Evolutionary conservation across 1,140 invertebrate genomes (phyloP), one percentile per base, ranked within the genome.

Genomic region (Hylyphantes graminicola): DNA sequence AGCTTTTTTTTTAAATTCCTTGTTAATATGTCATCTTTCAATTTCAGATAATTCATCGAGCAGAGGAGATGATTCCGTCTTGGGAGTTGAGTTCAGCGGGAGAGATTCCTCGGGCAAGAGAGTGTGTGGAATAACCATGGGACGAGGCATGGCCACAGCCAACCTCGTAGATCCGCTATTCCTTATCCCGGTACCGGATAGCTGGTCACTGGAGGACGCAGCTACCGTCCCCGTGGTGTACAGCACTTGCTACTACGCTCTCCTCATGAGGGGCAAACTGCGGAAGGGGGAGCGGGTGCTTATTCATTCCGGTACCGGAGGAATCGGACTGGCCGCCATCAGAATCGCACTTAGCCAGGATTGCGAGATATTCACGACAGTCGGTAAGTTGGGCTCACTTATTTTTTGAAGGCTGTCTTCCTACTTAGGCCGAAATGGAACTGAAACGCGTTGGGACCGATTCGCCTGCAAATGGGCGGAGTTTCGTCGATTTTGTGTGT

Each of bases 261-360:
- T 92, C 7, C 88, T 94, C 54, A 93, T 97, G 48, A 92, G 97
- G 87, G 97, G 96, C 61, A 90, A 93, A 84, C 93, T 99, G 91
- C 92, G 92, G 87, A 91, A 92, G 73, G 96, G 96, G 3, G 95
- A 98, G 87, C 92, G 92, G 55, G 92, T 99, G 54, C 92, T 99
- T 0, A 95, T 99, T 86, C 97, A 99, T 89, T 96, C 97, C 68
- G 97, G 97, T 85, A 94, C 95, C 86, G 97, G 97, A 86, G 97
- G 97, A 87, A 96, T 98, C n/a, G 97, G 97, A 8, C 96, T 98
- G 91, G 97, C 97, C 7, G 96, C 96, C 85, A 98, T 98, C 87
- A 91, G 95, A 8, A 96, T 99, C 87, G 96, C 96, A 21, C 90
- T 98, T 7, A 93, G 94, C 88, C 93, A 94, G 90, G 95, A 95